Conservation (phyloP, 2,113 vertebrate species). For the Hiodon tergisus region DNA sequence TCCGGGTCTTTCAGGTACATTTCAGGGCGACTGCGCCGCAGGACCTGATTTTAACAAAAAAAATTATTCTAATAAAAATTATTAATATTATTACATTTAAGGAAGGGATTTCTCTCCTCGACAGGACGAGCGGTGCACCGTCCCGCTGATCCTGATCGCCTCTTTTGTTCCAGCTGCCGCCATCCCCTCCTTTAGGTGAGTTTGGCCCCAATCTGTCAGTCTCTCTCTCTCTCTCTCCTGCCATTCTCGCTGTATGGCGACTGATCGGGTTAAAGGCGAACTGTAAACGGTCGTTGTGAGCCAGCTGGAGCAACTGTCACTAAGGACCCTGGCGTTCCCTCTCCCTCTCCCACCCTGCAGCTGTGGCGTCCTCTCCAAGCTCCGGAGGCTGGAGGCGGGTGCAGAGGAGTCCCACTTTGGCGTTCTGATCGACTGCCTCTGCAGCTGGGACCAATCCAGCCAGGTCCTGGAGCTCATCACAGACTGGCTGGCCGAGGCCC, state of each 20-base stretch:
- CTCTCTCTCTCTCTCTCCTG: neutral
- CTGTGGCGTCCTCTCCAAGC: constrained; percentile 75
- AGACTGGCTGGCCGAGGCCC: constrained; percentile 72
- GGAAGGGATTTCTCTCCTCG: neutral
- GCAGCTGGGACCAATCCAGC: constrained; percentile 79
- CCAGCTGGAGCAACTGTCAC: neutral
- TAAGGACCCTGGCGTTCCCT: neutral
- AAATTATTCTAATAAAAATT: too few species aligned
- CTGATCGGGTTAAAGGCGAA: neutral
- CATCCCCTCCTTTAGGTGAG: constrained; percentile 83
- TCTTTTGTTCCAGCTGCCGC: constrained; percentile 77
- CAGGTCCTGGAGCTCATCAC: constrained; percentile 72
- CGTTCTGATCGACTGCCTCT: constrained; percentile 80
- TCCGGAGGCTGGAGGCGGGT: constrained; percentile 66
- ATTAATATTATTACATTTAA: neutral
- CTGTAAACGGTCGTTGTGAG: neutral
- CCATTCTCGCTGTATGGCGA: neutral
- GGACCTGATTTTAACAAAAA: neutral
- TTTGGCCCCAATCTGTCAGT: constrained; percentile 14
- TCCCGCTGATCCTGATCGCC: constrained; percentile 76
- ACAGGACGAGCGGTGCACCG: constrained; percentile 76
- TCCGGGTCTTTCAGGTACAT: constrained; percentile 79
- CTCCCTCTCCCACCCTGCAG: constrained; percentile 48
- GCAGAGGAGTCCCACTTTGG: constrained; percentile 58
- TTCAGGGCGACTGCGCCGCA: neutral